Conservation (phyloP, 2,888 invertebrate genomes). For the Tortricodes alternella region DNA sequence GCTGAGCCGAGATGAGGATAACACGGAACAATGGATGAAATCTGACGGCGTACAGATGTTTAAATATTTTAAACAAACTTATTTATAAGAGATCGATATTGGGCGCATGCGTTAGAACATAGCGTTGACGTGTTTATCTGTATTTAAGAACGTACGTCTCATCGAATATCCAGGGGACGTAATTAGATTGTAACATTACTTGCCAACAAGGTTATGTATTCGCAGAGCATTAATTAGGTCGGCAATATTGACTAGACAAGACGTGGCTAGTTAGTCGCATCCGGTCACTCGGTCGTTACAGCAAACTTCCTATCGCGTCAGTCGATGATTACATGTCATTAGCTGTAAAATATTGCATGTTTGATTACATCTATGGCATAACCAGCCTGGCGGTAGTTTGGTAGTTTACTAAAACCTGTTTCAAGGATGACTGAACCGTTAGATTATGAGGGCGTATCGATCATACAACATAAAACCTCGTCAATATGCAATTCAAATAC, state of each 20-base stretch:
- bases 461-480: neutral
- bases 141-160: neutral
- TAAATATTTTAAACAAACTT: no score
- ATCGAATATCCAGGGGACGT: neutral
- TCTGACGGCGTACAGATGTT: no score
- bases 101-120: no score
- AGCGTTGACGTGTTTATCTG: no score
- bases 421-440: neutral
- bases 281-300: conserved; percentile 29
- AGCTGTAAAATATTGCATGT: conserved; percentile 16
- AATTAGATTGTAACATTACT: neutral
- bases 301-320: conserved; percentile 25
- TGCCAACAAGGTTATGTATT: conserved; percentile 2
- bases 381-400: neutral
- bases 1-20: no score
- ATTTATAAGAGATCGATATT: no score
- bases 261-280: conserved; percentile 25
- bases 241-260: conserved; percentile 13
- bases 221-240: conserved; percentile 21
- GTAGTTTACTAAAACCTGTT: conserved; percentile 1
- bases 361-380: conserved; percentile 9
- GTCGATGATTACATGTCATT: conserved; percentile 13
- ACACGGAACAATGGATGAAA: no score
- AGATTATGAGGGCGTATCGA: no score
- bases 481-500: neutral